Conservation (phyloP, 2,113 vertebrate genomes). For the Opisthocomus hoazin region DNA sequence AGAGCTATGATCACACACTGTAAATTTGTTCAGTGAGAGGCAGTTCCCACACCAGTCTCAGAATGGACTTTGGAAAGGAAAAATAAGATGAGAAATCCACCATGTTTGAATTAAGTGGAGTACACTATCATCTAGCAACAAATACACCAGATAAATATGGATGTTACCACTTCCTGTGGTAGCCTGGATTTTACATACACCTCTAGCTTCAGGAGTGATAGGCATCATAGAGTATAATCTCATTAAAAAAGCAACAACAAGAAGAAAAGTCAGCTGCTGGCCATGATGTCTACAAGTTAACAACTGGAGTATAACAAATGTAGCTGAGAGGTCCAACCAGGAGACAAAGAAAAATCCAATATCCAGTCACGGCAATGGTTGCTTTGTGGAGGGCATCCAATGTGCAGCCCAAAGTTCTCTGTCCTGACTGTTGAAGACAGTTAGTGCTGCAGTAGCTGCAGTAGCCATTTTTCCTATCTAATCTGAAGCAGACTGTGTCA, state of each 20-base stretch:
- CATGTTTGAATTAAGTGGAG: neutral
- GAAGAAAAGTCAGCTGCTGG: neutral
- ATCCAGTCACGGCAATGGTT: neutral
- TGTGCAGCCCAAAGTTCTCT: neutral
- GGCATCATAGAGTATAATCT: neutral
- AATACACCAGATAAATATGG: neutral
- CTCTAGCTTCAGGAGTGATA: neutral
- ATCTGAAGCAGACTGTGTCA: neutral
- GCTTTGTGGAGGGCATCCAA: neutral
- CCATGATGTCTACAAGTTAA: neutral
- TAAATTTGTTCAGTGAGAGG: neutral
- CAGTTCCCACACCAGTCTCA: neutral
- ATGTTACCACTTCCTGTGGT: neutral
- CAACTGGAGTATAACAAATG: neutral
- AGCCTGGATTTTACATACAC: neutral
- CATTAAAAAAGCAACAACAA: neutral
- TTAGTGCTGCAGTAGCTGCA: neutral
- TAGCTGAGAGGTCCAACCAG: neutral
- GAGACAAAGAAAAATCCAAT: neutral
- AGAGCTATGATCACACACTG: neutral
- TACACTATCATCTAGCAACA: neutral
- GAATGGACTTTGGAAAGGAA: neutral
- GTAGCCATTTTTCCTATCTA: neutral
- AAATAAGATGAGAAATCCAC: neutral
- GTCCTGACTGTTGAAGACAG: neutral